A percentile compares a stretch with the other conserved stretches of the same genome.
These are phyloP conservation scores for Scaptodrosophila latifasciaeformis DNA, from an alignment of 2,888 invertebrate species.

Conservation along the genomic window DNA sequence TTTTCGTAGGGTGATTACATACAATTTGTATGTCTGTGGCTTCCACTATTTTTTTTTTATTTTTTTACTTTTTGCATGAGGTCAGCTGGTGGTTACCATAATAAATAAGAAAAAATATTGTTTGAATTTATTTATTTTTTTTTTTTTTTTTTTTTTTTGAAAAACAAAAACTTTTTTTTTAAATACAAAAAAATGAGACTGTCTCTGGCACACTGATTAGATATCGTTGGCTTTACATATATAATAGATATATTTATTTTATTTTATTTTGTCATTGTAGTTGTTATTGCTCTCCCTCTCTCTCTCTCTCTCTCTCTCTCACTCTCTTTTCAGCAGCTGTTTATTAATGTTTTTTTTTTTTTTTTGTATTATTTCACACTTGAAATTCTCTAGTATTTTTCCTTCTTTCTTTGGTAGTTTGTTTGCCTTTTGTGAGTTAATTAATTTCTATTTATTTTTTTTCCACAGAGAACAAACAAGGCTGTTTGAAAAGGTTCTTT, in stretches of 20 bases:
- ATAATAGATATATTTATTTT: background rate
- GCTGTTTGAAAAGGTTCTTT: no score
- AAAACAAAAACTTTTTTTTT: conserved; percentile 5
- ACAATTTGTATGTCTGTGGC: conserved; percentile 22
- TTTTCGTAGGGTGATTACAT: conserved; percentile 27
- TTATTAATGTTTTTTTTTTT: conserved; percentile 14
- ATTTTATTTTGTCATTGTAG: background rate
- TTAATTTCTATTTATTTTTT: background rate
- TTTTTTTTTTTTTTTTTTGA: conserved; percentile 14
- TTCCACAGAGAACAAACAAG: no score
- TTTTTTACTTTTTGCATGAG: conserved; percentile 45
- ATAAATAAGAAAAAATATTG: conserved; percentile 45
- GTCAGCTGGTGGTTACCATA: conserved; percentile 35
- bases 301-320: conserved; percentile 5
- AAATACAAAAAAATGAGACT: background rate
- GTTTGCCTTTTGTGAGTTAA: conserved; percentile 6
- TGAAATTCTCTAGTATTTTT: no score
- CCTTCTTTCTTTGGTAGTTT: conserved; percentile 20
- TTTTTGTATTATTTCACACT: conserved; percentile 21
- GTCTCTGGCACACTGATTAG: conserved; percentile 3
- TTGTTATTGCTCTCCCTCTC: no score
- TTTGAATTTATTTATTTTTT: conserved; percentile 32
- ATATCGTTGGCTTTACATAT: background rate
- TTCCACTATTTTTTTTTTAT: conserved; percentile 7
- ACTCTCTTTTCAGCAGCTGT: conserved; percentile 20